These are phyloP conservation scores for Merops nubicus DNA, from an alignment of 2,113 vertebrate genomes.

Conservation along the genomic window DNA sequence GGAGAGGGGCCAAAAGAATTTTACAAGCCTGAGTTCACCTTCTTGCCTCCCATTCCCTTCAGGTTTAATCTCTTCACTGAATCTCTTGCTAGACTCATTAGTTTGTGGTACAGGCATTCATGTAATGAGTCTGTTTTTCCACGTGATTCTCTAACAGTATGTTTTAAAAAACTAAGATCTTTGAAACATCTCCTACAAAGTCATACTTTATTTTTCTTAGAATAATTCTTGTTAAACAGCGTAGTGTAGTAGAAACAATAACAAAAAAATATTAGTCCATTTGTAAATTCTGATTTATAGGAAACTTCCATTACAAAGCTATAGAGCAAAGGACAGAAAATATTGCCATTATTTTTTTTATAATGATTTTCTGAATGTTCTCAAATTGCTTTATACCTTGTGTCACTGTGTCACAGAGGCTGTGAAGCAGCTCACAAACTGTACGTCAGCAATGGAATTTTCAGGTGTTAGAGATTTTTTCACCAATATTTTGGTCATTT, in stretches of 20 bases:
- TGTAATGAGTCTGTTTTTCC: not conserved
- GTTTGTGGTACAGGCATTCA: not conserved
- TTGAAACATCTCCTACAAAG: not conserved
- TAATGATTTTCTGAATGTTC: not conserved
- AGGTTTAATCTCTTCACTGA: not conserved
- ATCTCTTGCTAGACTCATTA: not conserved
- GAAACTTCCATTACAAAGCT: not conserved
- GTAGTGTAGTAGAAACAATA: not conserved
- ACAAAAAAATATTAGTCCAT: not conserved
- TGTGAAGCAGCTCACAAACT: not conserved
- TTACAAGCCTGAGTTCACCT: not conserved
- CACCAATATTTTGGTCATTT: not conserved
- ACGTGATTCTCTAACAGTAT: not conserved
- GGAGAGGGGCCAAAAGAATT: not conserved
- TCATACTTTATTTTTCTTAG: not conserved
- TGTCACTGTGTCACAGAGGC: not conserved
- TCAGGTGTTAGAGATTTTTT: not conserved
- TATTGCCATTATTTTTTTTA: not conserved
- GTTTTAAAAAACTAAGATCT: not conserved
- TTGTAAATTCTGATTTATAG: not conserved
- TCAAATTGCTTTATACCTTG: not conserved
- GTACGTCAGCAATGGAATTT: not conserved
- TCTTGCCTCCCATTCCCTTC: not conserved
- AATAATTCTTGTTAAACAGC: not conserved
- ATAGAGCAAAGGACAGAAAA: not conserved